Percentiles rank a stretch among this genome's conserved stretches.
These are phyloP conservation scores for Dryobotodes eremita DNA, from an alignment of 2,888 invertebrate species.

Conservation along the genomic window DNA sequence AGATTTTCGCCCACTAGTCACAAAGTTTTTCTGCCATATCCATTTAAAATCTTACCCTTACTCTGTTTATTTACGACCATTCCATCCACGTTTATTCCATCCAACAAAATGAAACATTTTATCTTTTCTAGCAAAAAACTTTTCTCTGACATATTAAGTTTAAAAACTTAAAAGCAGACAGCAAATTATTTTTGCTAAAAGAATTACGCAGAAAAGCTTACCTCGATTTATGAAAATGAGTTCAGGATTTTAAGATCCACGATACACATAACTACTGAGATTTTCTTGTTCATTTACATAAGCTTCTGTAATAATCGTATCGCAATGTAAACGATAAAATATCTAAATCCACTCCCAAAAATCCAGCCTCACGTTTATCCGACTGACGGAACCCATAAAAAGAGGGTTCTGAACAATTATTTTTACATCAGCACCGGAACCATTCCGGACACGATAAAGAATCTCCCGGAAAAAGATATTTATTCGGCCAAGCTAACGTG, in stretches of 20 bases:
- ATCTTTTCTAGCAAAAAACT: constrained; percentile 23
- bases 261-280: constrained; percentile 34
- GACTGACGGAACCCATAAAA: constrained; percentile 73
- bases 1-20: not conserved
- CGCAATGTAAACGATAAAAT: constrained; percentile 65
- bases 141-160: constrained; percentile 31
- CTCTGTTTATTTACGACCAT: not conserved
- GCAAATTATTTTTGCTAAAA: constrained; percentile 25
- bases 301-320: constrained; percentile 59
- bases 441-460: constrained; percentile 80
- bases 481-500: constrained; percentile 71
- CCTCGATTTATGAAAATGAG: constrained; percentile 42
- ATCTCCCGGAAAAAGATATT: constrained; percentile 81
- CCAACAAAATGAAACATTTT: constrained; percentile 19
- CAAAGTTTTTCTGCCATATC: constrained; percentile 2
- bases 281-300: constrained; percentile 56
- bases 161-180: constrained; percentile 32
- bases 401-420: constrained; percentile 79
- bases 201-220: constrained; percentile 34
- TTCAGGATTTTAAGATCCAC: constrained; percentile 27
- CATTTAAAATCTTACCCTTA: constrained; percentile 15
- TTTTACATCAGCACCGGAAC: constrained; percentile 83
- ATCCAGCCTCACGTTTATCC: constrained; percentile 71
- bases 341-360: constrained; percentile 70
- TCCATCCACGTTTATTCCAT: constrained; percentile 6